Conservation (phyloP, 2,888 invertebrate genomes). For the Harpalus rufipes region DNA sequence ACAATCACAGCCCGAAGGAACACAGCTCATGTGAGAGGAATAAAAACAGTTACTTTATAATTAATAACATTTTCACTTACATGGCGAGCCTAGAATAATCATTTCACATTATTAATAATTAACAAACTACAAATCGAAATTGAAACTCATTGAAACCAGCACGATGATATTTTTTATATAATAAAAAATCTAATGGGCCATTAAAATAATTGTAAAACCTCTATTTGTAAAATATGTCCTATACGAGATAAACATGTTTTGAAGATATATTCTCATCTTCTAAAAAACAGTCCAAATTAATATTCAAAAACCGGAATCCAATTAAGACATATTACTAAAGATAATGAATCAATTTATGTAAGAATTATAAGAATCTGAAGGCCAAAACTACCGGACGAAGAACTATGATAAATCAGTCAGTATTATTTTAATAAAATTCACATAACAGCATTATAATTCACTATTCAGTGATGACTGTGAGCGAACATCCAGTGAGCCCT, state of each 20-base stretch:
- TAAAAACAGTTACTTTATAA: too few relatives aligned
- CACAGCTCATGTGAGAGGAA: too few relatives aligned
- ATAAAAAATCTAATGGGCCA: neutral
- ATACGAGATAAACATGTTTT: neutral
- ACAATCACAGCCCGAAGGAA: too few relatives aligned
- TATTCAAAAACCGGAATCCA: conserved; percentile 53
- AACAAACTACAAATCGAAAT: too few relatives aligned
- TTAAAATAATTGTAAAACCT: conserved; percentile 1
- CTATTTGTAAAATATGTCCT: neutral
- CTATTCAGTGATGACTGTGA: conserved; percentile 57
- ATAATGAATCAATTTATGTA: conserved; percentile 48
- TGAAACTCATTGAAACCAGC: too few relatives aligned
- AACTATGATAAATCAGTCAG: conserved; percentile 36
- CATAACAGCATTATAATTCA: conserved; percentile 63
- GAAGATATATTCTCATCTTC: neutral
- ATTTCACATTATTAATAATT: too few relatives aligned
- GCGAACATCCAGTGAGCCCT: neutral
- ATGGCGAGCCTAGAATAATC: too few relatives aligned
- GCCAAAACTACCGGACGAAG: conserved; percentile 38
- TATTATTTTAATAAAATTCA: conserved; percentile 63
- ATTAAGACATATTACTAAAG: conserved; percentile 44
- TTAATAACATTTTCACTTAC: too few relatives aligned
- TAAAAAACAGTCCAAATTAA: conserved; percentile 14
- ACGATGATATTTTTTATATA: neutral
- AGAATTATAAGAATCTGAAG: conserved; percentile 38